Evolutionary conservation across 2,888 invertebrate genomes (phyloP).

Genomic region (Cremastinae sp.): DNA sequence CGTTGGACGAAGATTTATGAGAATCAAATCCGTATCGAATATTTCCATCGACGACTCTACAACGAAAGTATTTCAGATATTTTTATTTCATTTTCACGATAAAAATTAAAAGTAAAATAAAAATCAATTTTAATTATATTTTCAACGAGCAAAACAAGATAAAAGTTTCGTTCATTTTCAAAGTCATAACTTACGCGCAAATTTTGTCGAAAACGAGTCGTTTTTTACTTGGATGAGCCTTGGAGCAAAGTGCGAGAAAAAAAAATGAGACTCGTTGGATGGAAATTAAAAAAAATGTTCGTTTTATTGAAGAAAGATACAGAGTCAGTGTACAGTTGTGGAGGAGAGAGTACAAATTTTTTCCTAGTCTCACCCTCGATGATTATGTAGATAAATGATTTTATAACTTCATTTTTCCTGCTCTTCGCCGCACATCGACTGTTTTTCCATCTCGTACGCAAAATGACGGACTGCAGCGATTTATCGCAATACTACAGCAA

Average conservation of each 20-base stretch:
- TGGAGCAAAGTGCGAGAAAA: not conserved
- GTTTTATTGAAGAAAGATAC: conserved; percentile 77
- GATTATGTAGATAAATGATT: conserved; percentile 53
- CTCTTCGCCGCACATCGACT: conserved; percentile 11
- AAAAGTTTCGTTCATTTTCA: too few species aligned
- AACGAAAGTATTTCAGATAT: too few species aligned
- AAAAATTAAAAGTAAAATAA: too few species aligned
- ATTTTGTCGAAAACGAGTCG: conserved; percentile 1
- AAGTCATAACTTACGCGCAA: too few species aligned
- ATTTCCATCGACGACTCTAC: too few species aligned
- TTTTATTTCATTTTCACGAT: too few species aligned
- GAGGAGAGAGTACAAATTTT: conserved; percentile 58
- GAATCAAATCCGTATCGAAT: too few species aligned
- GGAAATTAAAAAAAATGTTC: conserved; percentile 76
- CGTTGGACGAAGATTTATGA: too few species aligned
- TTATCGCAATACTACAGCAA: conserved; percentile 44
- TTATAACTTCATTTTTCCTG: not conserved
- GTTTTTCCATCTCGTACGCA: conserved; percentile 33
- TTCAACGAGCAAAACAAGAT: too few species aligned
- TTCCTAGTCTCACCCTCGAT: conserved; percentile 52
- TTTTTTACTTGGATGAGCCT: not conserved
- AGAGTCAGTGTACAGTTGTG: conserved; percentile 72
- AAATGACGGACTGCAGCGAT: conserved; percentile 36
- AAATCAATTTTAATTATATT: too few species aligned
- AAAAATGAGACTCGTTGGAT: conserved; percentile 61